A percentile compares a stretch with the other conserved stretches of the same genome.
These are phyloP conservation scores for Polylopha cassiicola DNA, from an alignment of 2,888 invertebrate species.

Conservation along the genomic window DNA sequence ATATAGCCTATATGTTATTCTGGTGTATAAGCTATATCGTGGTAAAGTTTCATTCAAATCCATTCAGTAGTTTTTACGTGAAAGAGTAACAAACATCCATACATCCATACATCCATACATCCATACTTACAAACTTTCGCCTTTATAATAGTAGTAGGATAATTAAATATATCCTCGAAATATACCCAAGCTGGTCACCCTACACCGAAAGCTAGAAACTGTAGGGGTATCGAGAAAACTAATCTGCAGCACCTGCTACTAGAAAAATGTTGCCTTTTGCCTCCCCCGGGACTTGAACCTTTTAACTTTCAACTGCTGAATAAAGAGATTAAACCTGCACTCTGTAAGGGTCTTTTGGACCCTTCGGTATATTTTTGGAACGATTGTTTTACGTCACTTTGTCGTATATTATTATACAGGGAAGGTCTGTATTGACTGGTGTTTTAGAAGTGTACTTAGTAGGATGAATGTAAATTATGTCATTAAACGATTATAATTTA, in stretches of 20 bases:
- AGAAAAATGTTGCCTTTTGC: constrained; percentile 36
- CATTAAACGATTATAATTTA: no score
- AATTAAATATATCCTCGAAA: background rate
- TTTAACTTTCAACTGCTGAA: constrained; percentile 30
- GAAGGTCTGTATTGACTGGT: no score
- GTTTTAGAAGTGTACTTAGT: no score
- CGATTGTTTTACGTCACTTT: constrained; percentile 17
- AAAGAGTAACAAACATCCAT: no score
- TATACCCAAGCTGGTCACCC: constrained; percentile 6
- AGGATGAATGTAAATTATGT: no score
- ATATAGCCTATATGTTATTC: no score
- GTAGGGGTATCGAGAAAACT: constrained; percentile 43
- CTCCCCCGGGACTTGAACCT: constrained; percentile 29
- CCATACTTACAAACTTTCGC: no score
- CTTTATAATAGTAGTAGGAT: no score
- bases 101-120: no score
- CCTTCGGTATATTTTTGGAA: constrained; percentile 29
- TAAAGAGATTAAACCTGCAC: constrained; percentile 27
- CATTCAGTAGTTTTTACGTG: no score
- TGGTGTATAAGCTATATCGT: no score
- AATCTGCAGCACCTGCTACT: constrained; percentile 36
- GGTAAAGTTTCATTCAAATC: no score
- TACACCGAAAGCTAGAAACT: constrained; percentile 27
- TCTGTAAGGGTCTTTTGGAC: constrained; percentile 10
- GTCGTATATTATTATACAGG: constrained; percentile 5